Conservation (phyloP, 2,797 vertebrate genomes). For the Yasuhikotakia modesta region DNA sequence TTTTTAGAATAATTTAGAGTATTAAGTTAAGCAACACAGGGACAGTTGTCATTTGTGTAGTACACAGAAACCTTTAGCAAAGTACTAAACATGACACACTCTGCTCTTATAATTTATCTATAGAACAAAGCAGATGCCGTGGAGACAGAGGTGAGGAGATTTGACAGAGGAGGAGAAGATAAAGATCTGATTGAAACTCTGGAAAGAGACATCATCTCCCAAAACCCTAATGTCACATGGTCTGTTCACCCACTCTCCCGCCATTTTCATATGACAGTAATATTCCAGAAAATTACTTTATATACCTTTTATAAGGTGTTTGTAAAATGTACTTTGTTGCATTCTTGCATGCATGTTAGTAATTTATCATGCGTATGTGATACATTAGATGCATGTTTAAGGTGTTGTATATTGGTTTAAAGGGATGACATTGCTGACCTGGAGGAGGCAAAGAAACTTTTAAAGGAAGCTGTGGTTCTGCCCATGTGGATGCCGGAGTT, state of each 20-base stretch:
- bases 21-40: too few species aligned
- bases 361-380: too few species aligned
- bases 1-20: too few species aligned
- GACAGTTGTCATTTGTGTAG: not conserved
- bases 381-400: not conserved
- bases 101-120: not conserved
- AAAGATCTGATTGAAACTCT: slow-evolving; percentile 96
- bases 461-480: slow-evolving; percentile 95
- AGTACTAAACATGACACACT: not conserved
- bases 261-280: not conserved
- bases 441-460: slow-evolving; percentile 92
- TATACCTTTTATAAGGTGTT: too few species aligned
- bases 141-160: slow-evolving; percentile 89
- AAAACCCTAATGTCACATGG: slow-evolving; percentile 96
- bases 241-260: slow-evolving; percentile 63
- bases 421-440: slow-evolving; percentile 96
- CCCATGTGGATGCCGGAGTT: slow-evolving; percentile 99
- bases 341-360: not conserved
- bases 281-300: too few species aligned
- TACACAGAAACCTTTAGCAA: not conserved
- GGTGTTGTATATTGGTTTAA: not conserved
- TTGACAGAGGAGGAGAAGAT: slow-evolving; percentile 92
- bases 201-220: slow-evolving; percentile 97
- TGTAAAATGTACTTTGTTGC: too few species aligned
- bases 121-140: slow-evolving; percentile 81